Base-by-base conservation (phyloP, 2,888 invertebrate genomes). In the Sphinx pinastri region DNA sequence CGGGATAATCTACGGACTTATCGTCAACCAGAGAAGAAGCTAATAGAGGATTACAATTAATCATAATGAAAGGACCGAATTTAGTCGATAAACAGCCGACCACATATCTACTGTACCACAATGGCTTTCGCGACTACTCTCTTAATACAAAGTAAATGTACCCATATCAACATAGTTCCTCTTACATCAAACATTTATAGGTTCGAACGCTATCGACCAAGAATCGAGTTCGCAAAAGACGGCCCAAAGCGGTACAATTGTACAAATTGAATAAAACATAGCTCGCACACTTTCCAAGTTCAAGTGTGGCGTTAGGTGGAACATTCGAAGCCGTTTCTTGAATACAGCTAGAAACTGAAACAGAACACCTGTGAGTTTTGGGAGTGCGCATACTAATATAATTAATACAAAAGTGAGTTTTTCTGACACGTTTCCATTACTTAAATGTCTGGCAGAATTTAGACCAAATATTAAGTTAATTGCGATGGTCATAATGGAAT, bases 221-320 rank as follows among this genome's bases (percentile, higher is more conserved):
- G 49, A 47, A 49, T 47, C 49, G 19, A 63, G 63, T 63, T 63
- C 16, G 19, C 63, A 49, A 25, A 63, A 47, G 63, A 63, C 19
- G 16, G 49, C 6, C 19, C 63, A 47, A 63, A 63, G 16, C 49
- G 25, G 63, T 49, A 49, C 49, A 63, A 60, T 60, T 60, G 47
- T 47, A 60, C 60, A 60, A 60, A 60, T 60, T 47, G 60, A 60
- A 45, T 60, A 45, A 60, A 60, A 60, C 47, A 45, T 60, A 45
- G 45, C 16, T 47, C 47, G 49, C 63, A 16, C 47, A 63, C 47
- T 19, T 63, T 63, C 47, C 19, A 7, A 63, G 49, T 63, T 49
- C 16, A 63, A 57, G 25, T 19, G 13, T 47, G 19, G 13, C 58
- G 25, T 5, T 49, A 49, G 19, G n/a, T 19, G 19, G 63, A 12